Evolutionary conservation across 2,113 vertebrate species (phyloP).

Genomic region (Pterocles orientalis): DNA sequence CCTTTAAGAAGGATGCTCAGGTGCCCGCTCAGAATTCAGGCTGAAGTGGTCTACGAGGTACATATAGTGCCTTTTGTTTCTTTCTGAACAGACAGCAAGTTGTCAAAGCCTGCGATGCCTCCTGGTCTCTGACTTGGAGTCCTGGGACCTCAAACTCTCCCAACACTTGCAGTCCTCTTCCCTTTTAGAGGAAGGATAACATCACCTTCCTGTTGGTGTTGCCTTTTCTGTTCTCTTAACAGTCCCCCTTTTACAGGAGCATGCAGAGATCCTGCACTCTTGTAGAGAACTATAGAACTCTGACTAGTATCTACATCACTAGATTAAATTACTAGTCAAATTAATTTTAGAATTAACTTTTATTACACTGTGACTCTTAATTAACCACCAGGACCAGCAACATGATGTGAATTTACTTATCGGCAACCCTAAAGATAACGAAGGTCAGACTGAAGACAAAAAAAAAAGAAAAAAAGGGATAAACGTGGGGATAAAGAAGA

Average conservation of each 20-base stretch:
- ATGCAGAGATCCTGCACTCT: not conserved
- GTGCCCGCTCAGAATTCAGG: not conserved
- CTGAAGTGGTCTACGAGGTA: not conserved
- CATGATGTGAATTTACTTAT: not conserved
- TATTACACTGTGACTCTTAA: not conserved
- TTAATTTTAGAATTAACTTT: slow-evolving; percentile 3
- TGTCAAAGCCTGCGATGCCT: not conserved
- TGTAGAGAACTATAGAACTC: not conserved
- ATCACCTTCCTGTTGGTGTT: not conserved
- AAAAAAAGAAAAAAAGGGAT: not conserved
- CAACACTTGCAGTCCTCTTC: not conserved
- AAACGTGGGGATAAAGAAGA: not conserved
- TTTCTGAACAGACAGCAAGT: not conserved
- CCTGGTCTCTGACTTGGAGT: not conserved
- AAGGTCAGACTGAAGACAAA: not conserved
- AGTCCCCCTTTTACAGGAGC: not conserved
- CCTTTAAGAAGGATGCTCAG: not conserved
- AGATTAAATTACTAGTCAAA: not conserved
- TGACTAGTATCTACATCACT: not conserved
- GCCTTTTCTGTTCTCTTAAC: not conserved
- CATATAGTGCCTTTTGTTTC: not conserved
- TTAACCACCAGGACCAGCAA: not conserved
- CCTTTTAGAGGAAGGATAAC: not conserved
- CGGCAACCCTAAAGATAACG: not conserved
- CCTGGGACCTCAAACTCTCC: not conserved